Conservation (phyloP, 2,113 vertebrate genomes). For the Myxocyprinus asiaticus region DNA sequence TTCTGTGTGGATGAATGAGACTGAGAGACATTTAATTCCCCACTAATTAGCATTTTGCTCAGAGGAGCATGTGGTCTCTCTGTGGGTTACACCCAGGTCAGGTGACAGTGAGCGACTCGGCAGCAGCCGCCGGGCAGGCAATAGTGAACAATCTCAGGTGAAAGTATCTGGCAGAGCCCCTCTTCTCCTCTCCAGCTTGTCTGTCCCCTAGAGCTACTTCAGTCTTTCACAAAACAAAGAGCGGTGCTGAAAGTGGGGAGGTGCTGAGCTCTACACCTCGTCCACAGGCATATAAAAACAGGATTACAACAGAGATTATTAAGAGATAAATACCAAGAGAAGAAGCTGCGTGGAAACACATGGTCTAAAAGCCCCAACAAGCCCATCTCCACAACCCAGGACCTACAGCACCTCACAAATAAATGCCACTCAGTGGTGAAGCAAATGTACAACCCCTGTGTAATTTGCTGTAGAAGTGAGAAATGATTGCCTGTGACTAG, state of each 20-base stretch:
- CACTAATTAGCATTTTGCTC: constrained; percentile 51
- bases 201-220: constrained; percentile 64
- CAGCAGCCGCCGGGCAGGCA: not conserved
- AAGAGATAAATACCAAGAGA: constrained; percentile 65
- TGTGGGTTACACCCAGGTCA: constrained; percentile 31
- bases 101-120: constrained; percentile 17
- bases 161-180: constrained; percentile 59
- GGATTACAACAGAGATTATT: too few species aligned
- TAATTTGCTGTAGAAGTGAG: constrained; percentile 51
- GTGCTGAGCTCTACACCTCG: constrained; percentile 51
- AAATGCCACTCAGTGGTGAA: constrained; percentile 41
- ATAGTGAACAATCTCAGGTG: constrained; percentile 1
- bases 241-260: constrained; percentile 34
- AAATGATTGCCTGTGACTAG: constrained; percentile 61
- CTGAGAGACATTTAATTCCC: constrained; percentile 42
- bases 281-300: constrained; percentile 60
- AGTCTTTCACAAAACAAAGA: constrained; percentile 65
- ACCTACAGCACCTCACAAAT: constrained; percentile 16
- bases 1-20: constrained; percentile 43
- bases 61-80: constrained; percentile 41
- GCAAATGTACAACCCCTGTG: constrained; percentile 25
- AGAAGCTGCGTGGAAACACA: constrained; percentile 53
- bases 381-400: constrained; percentile 8
- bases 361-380: constrained; percentile 21
- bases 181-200: constrained; percentile 65